Conservation (phyloP, 2,888 invertebrate species). For the Eumerus sabulonum region DNA sequence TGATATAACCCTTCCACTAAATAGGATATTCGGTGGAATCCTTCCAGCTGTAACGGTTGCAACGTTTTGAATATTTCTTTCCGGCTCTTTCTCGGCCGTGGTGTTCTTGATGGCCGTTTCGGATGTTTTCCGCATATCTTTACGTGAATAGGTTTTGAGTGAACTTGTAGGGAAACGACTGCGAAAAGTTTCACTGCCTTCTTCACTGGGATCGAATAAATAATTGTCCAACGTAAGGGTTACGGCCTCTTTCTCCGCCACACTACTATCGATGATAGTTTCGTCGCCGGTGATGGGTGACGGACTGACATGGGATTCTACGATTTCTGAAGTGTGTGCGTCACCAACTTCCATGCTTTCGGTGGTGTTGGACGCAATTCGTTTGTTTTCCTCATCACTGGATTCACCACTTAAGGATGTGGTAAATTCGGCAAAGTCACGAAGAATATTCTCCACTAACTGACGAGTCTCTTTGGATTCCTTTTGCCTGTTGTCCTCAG, state of each 20-base stretch:
- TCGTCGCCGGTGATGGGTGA: not conserved
- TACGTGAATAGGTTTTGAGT: conserved; percentile 27
- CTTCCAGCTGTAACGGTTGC: not conserved
- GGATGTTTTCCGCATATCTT: not conserved
- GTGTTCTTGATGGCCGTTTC: not conserved
- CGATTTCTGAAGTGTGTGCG: not conserved
- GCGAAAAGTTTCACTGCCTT: conserved; percentile 11
- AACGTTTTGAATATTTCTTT: not conserved
- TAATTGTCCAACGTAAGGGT: not conserved
- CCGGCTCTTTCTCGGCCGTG: not conserved
- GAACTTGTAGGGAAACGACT: not conserved
- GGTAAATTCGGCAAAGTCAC: not conserved
- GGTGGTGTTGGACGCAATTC: too few species aligned
- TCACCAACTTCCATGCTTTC: too few species aligned
- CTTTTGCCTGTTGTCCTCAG: too few species aligned
- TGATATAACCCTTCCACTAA: conserved; percentile 44
- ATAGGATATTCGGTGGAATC: conserved; percentile 25
- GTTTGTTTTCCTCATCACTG: not conserved
- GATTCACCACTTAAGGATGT: not conserved
- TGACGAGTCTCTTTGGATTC: too few species aligned
- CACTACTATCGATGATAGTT: too few species aligned
- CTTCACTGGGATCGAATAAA: conserved; percentile 30
- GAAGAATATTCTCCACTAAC: conserved; percentile 1
- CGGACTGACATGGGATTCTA: not conserved
- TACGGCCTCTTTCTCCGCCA: conserved; percentile 1